Conservation (phyloP, 2,888 invertebrate species). For the Diplolepis rosae region DNA sequence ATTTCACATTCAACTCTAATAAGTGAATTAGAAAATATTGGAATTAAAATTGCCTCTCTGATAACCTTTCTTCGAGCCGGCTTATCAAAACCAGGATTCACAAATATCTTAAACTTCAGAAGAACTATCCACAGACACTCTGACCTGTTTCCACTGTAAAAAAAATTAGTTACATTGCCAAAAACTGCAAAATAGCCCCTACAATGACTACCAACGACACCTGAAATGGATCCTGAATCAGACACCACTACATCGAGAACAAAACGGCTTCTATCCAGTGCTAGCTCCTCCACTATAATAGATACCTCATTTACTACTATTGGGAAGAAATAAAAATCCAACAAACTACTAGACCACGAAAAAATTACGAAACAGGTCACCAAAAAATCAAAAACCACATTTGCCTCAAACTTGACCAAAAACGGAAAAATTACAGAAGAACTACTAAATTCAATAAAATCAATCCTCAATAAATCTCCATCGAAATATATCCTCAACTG, state of each 20-base stretch:
- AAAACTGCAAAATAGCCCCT: conserved; percentile 26
- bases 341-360: not conserved
- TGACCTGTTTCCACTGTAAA: conserved; percentile 38
- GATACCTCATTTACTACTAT: not conserved
- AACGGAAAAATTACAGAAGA: not conserved
- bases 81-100: conserved; percentile 43
- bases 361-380: not conserved
- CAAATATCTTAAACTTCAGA: conserved; percentile 51
- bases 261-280: not conserved
- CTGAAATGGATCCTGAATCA: not conserved
- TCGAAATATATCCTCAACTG: conserved; percentile 8
- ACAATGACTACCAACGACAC: too few relatives aligned
- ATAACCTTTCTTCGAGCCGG: conserved; percentile 52
- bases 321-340: not conserved
- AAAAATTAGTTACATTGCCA: conserved; percentile 30
- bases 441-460: not conserved
- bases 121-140: conserved; percentile 39
- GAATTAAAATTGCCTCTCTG: conserved; percentile 46
- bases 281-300: not conserved
- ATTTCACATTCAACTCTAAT: conserved; percentile 25
- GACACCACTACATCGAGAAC: not conserved
- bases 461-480: not conserved
- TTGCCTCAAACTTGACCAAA: not conserved
- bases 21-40: conserved; percentile 38
- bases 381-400: conserved; percentile 29